phyloP scores from a whole-genome alignment of 2,113 vertebrate species.

The Chiloscyllium plagiosum region DNA sequence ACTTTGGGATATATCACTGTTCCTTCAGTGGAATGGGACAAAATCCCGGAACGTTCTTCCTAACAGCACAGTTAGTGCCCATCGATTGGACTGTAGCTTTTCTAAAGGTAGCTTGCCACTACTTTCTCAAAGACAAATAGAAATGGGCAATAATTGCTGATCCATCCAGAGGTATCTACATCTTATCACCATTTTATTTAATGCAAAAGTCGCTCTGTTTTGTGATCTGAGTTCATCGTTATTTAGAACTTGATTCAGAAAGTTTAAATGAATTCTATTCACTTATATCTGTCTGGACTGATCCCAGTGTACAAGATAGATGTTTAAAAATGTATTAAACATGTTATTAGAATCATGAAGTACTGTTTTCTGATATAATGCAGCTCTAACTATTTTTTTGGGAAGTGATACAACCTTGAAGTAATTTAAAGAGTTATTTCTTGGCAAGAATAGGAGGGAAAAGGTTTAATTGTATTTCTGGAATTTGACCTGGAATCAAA shows the following conservation, averaged over 20 bases:
- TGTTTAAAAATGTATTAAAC: background rate
- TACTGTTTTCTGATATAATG: background rate
- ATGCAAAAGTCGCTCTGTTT: background rate
- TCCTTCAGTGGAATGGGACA: no score
- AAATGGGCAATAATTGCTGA: no score
- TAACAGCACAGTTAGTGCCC: no score
- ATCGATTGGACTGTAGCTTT: no score
- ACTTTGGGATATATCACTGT: no score
- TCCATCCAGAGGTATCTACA: no score
- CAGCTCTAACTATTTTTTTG: background rate
- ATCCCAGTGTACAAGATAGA: background rate
- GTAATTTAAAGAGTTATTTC: constrained; percentile 10
- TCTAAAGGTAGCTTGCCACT: no score
- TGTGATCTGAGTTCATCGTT: background rate
- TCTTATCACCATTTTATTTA: no score
- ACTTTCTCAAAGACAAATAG: no score
- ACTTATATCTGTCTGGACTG: background rate
- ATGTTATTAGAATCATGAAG: background rate
- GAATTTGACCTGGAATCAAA: background rate
- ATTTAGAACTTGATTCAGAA: background rate
- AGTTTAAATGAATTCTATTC: background rate
- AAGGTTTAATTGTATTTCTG: constrained; percentile 4
- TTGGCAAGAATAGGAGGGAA: background rate
- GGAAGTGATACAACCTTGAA: background rate
- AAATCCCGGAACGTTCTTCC: no score